These are phyloP conservation scores for Macrosoma leucophasiata DNA, from an alignment of 2,888 invertebrate species.

Conservation along the genomic window DNA sequence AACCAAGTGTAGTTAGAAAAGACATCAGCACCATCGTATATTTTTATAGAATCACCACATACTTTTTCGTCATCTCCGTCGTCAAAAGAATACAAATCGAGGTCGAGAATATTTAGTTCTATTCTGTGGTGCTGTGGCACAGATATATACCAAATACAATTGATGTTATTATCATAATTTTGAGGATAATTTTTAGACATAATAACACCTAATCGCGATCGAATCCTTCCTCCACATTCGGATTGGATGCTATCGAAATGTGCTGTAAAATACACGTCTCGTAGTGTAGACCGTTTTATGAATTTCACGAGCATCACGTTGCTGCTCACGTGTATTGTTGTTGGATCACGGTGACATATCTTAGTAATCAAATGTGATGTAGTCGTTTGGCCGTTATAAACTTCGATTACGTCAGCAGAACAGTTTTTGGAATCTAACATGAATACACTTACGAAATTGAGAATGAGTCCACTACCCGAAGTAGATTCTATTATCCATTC, in stretches of 20 bases:
- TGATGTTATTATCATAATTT: slow-evolving; percentile 82
- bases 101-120: slow-evolving; percentile 80
- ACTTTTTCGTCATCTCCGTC: slow-evolving; percentile 64
- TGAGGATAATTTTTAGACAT: slow-evolving; percentile 89
- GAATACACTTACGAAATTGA: slow-evolving; percentile 79
- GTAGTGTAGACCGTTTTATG: slow-evolving; percentile 67
- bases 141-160: slow-evolving; percentile 86
- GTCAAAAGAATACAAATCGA: slow-evolving; percentile 72
- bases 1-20: slow-evolving; percentile 68
- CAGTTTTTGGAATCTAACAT: slow-evolving; percentile 77
- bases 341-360: slow-evolving; percentile 76
- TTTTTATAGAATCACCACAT: slow-evolving; percentile 46
- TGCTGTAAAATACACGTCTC: slow-evolving; percentile 79
- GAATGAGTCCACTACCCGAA: slow-evolving; percentile 78
- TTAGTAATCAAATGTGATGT: slow-evolving; percentile 73
- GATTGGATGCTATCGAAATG: slow-evolving; percentile 38
- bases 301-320: slow-evolving; percentile 83
- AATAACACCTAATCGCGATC: slow-evolving; percentile 78
- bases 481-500: slow-evolving; percentile 85
- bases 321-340: slow-evolving; percentile 72
- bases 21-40: slow-evolving; percentile 44
- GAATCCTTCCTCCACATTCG: slow-evolving; percentile 86
- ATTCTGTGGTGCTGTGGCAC: slow-evolving; percentile 81
- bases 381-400: slow-evolving; percentile 80
- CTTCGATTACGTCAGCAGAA: slow-evolving; percentile 76